Base-by-base conservation (phyloP, 2,113 vertebrate genomes). In the Hyla sarda region DNA sequence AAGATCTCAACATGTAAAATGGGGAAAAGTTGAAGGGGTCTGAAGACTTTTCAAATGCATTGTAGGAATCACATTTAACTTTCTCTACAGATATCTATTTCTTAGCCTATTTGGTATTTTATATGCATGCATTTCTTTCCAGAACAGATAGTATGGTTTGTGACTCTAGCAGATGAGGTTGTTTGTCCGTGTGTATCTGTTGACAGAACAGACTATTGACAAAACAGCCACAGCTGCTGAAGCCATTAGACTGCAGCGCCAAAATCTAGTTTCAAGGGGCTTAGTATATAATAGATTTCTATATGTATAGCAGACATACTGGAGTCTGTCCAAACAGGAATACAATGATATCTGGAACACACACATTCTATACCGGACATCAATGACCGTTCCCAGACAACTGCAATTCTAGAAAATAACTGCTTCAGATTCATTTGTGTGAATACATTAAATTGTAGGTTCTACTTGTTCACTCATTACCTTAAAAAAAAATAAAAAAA, bases 261-360 rank as follows among this genome's bases (percentile, higher is more conserved):
- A 65, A 81, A 65, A 34, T 45, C 37, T 81, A 65, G 37, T 81
- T 81, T 81, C 78, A 81, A 48, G 78, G 78, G 41, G 78, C 58
- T 81, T 81, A 81, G 78, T 81, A 47, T 62, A 81, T 47, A 81
- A 81, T 81, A 56, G 78, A 81, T 81, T 60, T 81, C 78, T 81
- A 81, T 65, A 81, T 81, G 78, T 81, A 81, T 65, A 62, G 78
- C 78, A 81, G 78, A 81, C 78, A 81, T 28, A 81, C 78, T 81
- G 78, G 78, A 81, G 78, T 81, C 78, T 47, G 62, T 81, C 78
- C 78, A 81, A 48, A 60, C 34, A 81, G 58, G 34, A 34, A 81
- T 65, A 62, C 56, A 65, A 45, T 62, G 56, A 25, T 54, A 77
- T 65, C 34, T 81, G 60, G 78, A 81, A 81, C 78, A 81, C 78